phyloP scores from a whole-genome alignment of 2,797 vertebrate genomes.

The Oreonectes daqikongensis region DNA sequence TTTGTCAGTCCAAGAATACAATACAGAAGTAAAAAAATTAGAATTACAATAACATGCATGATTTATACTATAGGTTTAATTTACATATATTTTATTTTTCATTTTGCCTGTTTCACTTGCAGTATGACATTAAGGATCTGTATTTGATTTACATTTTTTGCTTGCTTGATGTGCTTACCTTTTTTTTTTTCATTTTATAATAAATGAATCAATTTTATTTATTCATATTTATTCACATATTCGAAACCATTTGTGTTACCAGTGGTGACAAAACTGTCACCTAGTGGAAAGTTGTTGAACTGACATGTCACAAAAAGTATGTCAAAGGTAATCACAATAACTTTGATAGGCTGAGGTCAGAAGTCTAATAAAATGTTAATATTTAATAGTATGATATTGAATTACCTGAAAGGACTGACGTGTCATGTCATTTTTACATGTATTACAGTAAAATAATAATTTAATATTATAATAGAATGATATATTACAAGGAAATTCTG shows the following conservation, averaged over 20 bases:
- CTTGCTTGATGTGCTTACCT: no score
- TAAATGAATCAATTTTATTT: no score
- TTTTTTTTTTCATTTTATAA: no score
- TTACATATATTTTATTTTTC: no score
- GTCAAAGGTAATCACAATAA: slow-evolving; percentile 29
- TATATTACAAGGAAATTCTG: no score
- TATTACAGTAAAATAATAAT: no score
- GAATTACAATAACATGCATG: neutral
- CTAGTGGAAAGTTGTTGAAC: slow-evolving; percentile 57
- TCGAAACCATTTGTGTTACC: neutral
- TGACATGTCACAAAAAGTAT: neutral
- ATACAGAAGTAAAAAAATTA: neutral
- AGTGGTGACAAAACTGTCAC: slow-evolving; percentile 46
- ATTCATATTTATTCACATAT: neutral
- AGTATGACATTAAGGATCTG: neutral
- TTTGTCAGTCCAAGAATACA: neutral
- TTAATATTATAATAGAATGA: no score
- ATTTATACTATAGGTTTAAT: no score
- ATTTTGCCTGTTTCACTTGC: no score
- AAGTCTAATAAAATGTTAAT: neutral
- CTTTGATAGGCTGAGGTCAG: neutral
- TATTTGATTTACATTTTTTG: no score
- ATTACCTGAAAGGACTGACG: neutral
- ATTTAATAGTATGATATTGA: neutral
- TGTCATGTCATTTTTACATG: no score